These are phyloP conservation scores for Hydriomena furcata DNA, from an alignment of 2,888 invertebrate genomes.

Conservation along the genomic window DNA sequence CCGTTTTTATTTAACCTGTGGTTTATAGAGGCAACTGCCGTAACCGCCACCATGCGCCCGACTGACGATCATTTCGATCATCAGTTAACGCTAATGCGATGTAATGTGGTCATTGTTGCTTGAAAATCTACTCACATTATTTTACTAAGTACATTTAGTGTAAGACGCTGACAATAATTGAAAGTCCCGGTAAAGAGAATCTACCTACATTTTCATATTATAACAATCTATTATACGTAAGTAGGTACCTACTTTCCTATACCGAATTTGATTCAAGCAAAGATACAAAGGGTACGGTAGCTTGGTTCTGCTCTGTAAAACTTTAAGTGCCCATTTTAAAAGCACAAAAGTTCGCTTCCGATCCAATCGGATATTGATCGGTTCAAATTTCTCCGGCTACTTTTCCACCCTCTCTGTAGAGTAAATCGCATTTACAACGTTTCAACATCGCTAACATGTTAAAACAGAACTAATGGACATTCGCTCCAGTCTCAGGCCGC, in stretches of 20 bases:
- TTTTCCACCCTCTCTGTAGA: slow-evolving; percentile 78
- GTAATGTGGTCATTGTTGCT: slow-evolving; percentile 67
- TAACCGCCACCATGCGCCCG: slow-evolving; percentile 40
- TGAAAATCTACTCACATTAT: neutral
- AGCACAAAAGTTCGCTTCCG: slow-evolving; percentile 58
- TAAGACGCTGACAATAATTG: neutral
- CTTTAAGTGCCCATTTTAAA: slow-evolving; percentile 29
- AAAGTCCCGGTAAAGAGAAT: too few species aligned
- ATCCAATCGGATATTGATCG: slow-evolving; percentile 71
- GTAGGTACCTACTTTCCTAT: too few species aligned
- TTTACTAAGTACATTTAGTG: too few species aligned
- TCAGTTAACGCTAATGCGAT: slow-evolving; percentile 65
- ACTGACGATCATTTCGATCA: slow-evolving; percentile 51
- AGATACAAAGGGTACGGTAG: neutral
- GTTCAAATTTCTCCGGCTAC: slow-evolving; percentile 71
- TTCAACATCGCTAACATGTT: slow-evolving; percentile 84
- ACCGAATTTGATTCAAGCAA: too few species aligned
- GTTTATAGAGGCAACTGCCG: slow-evolving; percentile 21
- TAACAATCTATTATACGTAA: too few species aligned
- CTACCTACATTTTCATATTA: too few species aligned
- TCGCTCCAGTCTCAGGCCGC: slow-evolving; percentile 82
- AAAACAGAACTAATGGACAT: slow-evolving; percentile 84
- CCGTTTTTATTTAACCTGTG: slow-evolving; percentile 9
- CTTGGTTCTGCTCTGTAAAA: slow-evolving; percentile 16
- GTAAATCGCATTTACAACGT: slow-evolving; percentile 83